Evolutionary conservation across 1,140 invertebrate species (phyloP).

Genomic region (Danaus melanippus): DNA sequence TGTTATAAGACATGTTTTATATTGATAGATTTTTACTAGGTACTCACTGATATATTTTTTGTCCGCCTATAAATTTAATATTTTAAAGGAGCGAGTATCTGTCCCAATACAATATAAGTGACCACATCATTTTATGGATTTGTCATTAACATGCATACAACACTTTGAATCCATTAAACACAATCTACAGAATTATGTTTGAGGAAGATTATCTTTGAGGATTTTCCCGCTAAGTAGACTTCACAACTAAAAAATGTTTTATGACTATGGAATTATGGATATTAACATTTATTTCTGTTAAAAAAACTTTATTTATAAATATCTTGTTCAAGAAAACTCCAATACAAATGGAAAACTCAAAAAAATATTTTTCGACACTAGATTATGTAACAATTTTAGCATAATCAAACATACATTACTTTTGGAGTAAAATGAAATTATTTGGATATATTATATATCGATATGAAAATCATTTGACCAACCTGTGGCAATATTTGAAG

Average conservation of each 20-base stretch:
- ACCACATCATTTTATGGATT: conserved; percentile 38
- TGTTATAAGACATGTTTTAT: too few relatives aligned
- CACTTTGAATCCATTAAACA: conserved; percentile 56
- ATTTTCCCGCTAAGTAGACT: conserved; percentile 33
- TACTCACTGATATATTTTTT: background rate
- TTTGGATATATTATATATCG: too few relatives aligned
- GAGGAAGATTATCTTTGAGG: conserved; percentile 38
- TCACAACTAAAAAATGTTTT: conserved; percentile 1
- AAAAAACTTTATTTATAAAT: too few relatives aligned
- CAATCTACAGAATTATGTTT: conserved; percentile 46
- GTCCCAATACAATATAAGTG: conserved; percentile 3
- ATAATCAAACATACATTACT: too few relatives aligned
- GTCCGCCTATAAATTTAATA: background rate
- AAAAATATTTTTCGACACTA: too few relatives aligned
- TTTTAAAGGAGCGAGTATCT: background rate
- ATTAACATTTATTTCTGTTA: background rate
- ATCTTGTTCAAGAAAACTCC: too few relatives aligned
- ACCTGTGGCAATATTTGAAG: conserved; percentile 21
- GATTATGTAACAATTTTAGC: too few relatives aligned
- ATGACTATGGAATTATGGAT: background rate
- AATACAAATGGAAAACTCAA: too few relatives aligned
- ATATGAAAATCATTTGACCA: background rate
- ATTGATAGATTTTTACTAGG: too few relatives aligned
- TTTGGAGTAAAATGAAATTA: too few relatives aligned
- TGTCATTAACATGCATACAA: conserved; percentile 52